Percentiles rank a stretch among this genome's conserved stretches.
phyloP scores from a whole-genome alignment of 2,797 vertebrate species.

The Pseudocheirus occidentalis region DNA sequence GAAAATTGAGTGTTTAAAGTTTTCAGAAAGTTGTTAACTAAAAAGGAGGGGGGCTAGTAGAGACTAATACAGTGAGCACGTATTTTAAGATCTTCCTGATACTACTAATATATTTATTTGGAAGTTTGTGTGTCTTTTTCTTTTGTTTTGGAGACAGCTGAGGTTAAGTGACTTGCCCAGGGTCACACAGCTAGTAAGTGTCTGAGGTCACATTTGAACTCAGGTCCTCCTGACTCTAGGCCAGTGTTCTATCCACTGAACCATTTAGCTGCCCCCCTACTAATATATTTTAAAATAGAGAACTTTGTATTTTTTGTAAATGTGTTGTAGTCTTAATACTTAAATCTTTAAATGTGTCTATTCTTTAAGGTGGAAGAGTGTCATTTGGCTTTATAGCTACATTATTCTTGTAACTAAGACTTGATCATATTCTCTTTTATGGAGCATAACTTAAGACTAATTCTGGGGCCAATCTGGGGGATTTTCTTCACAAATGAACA shows the following conservation, averaged over 20 bases:
- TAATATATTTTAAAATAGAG: not conserved
- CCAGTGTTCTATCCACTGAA: not conserved
- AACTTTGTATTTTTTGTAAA: not conserved
- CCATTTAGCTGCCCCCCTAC: not conserved
- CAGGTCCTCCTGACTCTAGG: not conserved
- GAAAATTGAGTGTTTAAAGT: not conserved
- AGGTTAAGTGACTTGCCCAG: too few relatives aligned
- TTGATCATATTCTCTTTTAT: not conserved
- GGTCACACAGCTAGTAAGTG: not conserved
- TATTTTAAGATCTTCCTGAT: slow-evolving; percentile 8
- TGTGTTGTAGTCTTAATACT: not conserved
- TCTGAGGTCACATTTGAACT: not conserved
- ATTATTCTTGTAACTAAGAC: slow-evolving; percentile 16
- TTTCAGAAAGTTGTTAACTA: not conserved
- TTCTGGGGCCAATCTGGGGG: not conserved
- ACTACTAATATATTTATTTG: not conserved
- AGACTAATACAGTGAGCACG: not conserved
- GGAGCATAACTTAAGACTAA: not conserved
- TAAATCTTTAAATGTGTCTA: not conserved
- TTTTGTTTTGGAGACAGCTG: not conserved
- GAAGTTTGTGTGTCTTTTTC: not conserved
- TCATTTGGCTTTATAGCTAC: slow-evolving; percentile 14
- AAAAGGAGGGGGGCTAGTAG: not conserved
- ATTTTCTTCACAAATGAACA: not conserved
- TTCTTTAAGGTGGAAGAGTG: slow-evolving; percentile 1